These are phyloP conservation scores for Anser brachyrhynchus DNA, from an alignment of 2,113 vertebrate species.

Conservation along the genomic window DNA sequence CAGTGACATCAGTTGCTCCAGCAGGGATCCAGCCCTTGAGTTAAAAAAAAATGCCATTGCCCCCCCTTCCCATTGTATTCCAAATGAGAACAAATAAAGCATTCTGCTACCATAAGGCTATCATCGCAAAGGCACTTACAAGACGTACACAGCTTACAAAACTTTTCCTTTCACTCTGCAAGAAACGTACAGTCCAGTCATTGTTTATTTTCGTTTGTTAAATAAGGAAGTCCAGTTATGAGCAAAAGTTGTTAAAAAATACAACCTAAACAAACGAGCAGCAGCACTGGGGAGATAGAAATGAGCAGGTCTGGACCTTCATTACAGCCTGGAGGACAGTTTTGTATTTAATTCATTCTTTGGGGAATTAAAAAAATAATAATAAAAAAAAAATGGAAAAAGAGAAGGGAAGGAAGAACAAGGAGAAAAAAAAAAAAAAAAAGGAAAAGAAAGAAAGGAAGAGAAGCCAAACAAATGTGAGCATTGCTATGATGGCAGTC, in stretches of 20 bases:
- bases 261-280: neutral
- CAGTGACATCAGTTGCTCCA: neutral
- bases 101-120: neutral
- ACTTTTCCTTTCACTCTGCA: neutral
- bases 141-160: neutral
- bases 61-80: neutral
- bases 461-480: slow-evolving; percentile 37
- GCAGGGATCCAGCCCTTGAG: neutral
- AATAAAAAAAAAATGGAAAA: neutral
- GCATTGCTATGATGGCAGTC: slow-evolving; percentile 12
- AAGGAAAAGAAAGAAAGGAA: neutral
- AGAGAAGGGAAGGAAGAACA: neutral
- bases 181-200: neutral
- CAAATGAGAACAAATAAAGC: slow-evolving; percentile 45
- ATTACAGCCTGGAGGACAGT: slow-evolving; percentile 26
- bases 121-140: slow-evolving; percentile 30
- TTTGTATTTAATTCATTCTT: slow-evolving; percentile 65
- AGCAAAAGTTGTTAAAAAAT: neutral
- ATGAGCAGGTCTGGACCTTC: slow-evolving; percentile 24
- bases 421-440: neutral
- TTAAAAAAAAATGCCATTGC: neutral
- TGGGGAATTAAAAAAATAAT: neutral
- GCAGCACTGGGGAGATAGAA: neutral
- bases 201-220: neutral
- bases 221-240: neutral